Evolutionary conservation across 2,888 invertebrate genomes (phyloP).

Genomic region (Pachydiplax longipennis): DNA sequence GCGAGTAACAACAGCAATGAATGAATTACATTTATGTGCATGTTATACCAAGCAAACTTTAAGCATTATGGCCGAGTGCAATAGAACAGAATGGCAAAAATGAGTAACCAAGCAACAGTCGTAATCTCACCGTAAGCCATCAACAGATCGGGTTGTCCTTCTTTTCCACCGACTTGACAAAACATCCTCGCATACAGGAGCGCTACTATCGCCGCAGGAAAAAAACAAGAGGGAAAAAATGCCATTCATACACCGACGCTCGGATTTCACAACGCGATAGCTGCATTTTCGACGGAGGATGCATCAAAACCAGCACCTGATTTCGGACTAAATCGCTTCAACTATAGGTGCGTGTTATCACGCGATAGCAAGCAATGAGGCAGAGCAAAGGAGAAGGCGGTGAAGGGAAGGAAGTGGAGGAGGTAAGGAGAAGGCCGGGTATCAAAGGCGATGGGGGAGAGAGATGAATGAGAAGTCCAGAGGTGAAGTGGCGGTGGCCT

Average conservation of each 20-base stretch:
- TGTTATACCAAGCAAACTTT: too few relatives aligned
- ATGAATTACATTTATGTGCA: too few relatives aligned
- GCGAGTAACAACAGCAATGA: too few relatives aligned
- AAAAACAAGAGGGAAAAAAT: background rate
- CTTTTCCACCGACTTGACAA: too few relatives aligned
- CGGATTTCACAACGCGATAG: background rate
- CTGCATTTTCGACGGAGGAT: background rate
- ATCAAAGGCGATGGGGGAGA: background rate
- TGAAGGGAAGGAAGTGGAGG: background rate
- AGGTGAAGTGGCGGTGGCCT: background rate
- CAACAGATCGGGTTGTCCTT: too few relatives aligned
- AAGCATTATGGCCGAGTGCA: too few relatives aligned
- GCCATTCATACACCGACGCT: background rate
- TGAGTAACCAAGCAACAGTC: too few relatives aligned
- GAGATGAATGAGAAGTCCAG: background rate
- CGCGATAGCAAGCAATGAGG: background rate
- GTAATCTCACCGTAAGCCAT: too few relatives aligned
- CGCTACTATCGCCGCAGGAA: too few relatives aligned
- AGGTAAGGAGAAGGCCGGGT: background rate
- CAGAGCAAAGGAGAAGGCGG: background rate
- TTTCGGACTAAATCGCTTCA: background rate
- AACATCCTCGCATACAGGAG: too few relatives aligned
- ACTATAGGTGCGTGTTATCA: background rate
- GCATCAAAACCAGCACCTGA: background rate
- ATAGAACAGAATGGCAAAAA: too few relatives aligned